Percentiles rank a stretch among this genome's conserved stretches.
Evolutionary conservation across 2,888 invertebrate species (phyloP).

Genomic region (Chloroclystis v-ata): DNA sequence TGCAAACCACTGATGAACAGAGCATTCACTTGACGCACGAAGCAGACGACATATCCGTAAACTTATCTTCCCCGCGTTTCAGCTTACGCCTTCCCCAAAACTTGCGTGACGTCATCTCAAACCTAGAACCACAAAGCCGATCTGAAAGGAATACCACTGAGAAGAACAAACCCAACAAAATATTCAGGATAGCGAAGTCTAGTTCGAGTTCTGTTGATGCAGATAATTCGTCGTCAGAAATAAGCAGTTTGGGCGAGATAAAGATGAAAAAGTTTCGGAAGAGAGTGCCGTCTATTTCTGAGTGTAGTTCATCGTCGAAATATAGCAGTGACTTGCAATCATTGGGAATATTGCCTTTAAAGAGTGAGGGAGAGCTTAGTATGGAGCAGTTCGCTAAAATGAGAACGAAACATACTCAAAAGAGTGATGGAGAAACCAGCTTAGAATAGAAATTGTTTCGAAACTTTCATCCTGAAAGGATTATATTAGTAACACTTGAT

Average conservation of each 20-base stretch:
- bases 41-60: slow-evolving; percentile 58
- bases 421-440: slow-evolving; percentile 42
- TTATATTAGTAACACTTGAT: too few relatives aligned
- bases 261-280: slow-evolving; percentile 45
- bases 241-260: slow-evolving; percentile 69
- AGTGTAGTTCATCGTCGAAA: slow-evolving; percentile 52
- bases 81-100: slow-evolving; percentile 61
- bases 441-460: slow-evolving; percentile 22
- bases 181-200: slow-evolving; percentile 29
- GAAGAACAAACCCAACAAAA: slow-evolving; percentile 22
- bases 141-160: slow-evolving; percentile 24
- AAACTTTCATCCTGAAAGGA: too few relatives aligned
- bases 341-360: slow-evolving; percentile 50
- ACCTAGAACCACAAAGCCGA: slow-evolving; percentile 39
- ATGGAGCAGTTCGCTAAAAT: slow-evolving; percentile 37
- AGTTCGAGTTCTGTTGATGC: slow-evolving; percentile 62
- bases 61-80: slow-evolving; percentile 66
- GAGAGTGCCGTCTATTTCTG: slow-evolving; percentile 45
- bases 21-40: slow-evolving; percentile 40
- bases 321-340: slow-evolving; percentile 48
- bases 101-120: slow-evolving; percentile 54
- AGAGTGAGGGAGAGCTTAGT: slow-evolving; percentile 64
- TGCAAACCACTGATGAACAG: slow-evolving; percentile 38
- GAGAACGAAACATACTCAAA: slow-evolving; percentile 35
- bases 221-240: slow-evolving; percentile 61